Conservation (phyloP, 2,797 vertebrate genomes). For the Amblyopsis hoosieri region DNA sequence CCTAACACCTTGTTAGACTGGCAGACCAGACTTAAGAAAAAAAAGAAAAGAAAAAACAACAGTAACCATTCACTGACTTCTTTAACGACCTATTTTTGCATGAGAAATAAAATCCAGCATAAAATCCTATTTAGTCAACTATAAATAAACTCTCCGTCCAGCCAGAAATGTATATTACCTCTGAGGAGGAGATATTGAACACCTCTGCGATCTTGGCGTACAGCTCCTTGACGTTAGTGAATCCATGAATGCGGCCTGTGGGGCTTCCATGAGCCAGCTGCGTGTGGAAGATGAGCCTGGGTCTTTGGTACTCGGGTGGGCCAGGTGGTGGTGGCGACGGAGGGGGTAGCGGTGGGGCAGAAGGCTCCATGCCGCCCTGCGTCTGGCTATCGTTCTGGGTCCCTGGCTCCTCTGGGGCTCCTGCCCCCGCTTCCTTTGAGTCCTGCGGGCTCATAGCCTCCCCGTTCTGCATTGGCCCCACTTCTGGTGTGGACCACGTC, state of each 20-base stretch:
- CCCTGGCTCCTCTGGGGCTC: slow-evolving; percentile 55
- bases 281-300: slow-evolving; percentile 93
- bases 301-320: slow-evolving; percentile 75
- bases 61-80: background rate
- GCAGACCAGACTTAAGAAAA: slow-evolving; percentile 14
- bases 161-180: slow-evolving; percentile 78
- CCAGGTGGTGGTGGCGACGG: slow-evolving; percentile 71
- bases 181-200: slow-evolving; percentile 91
- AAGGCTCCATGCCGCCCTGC: slow-evolving; percentile 40
- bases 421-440: slow-evolving; percentile 49
- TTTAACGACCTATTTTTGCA: background rate
- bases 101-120: background rate
- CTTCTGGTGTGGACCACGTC: slow-evolving; percentile 58
- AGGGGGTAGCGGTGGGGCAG: slow-evolving; percentile 55
- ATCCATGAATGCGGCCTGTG: slow-evolving; percentile 92
- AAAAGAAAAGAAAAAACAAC: background rate
- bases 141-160: background rate
- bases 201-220: slow-evolving; percentile 95
- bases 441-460: slow-evolving; percentile 75
- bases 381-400: slow-evolving; percentile 42
- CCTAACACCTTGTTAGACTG: slow-evolving; percentile 24
- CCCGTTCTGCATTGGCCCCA: slow-evolving; percentile 85
- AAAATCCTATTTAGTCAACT: background rate
- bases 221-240: slow-evolving; percentile 96
- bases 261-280: slow-evolving; percentile 96